phyloP scores from a whole-genome alignment of 2,113 vertebrate species.

The Equus przewalskii region DNA sequence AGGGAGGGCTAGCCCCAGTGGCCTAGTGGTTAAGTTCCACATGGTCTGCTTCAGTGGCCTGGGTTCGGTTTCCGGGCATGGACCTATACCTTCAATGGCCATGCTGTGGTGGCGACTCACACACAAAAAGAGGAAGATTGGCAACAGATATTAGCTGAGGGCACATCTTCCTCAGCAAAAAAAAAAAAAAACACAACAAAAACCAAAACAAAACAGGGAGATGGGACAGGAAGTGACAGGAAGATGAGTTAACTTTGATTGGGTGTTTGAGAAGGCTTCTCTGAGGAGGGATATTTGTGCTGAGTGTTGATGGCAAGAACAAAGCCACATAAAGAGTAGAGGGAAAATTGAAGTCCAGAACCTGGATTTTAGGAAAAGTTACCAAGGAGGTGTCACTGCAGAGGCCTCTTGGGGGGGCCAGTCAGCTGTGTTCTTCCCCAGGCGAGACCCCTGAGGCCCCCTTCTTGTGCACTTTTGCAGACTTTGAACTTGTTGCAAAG shows the following conservation, averaged over 20 bases:
- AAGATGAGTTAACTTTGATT: too few relatives aligned
- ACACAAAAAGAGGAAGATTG: too few relatives aligned
- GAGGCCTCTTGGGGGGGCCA: background rate
- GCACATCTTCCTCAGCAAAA: too few relatives aligned
- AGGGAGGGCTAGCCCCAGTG: background rate
- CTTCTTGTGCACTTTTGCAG: background rate
- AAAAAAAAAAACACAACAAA: too few relatives aligned
- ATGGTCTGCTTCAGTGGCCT: too few relatives aligned
- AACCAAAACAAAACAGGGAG: background rate
- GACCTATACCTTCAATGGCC: too few relatives aligned
- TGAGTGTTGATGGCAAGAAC: background rate
- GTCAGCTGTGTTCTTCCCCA: background rate
- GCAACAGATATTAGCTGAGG: too few relatives aligned
- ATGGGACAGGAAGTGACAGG: background rate
- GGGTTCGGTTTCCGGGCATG: too few relatives aligned
- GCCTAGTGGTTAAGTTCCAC: too few relatives aligned
- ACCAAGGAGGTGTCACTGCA: background rate
- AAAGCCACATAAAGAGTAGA: background rate
- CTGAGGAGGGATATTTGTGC: background rate
- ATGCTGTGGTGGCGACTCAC: too few relatives aligned
- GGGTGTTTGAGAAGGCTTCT: background rate
- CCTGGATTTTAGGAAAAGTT: background rate
- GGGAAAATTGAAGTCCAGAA: background rate
- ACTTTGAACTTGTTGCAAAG: background rate
- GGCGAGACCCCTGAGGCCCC: background rate